Percentiles rank a stretch among this genome's conserved stretches.
Conservation (phyloP, 2,888 invertebrate species). For the Minunthozetes semirufus region DNA sequence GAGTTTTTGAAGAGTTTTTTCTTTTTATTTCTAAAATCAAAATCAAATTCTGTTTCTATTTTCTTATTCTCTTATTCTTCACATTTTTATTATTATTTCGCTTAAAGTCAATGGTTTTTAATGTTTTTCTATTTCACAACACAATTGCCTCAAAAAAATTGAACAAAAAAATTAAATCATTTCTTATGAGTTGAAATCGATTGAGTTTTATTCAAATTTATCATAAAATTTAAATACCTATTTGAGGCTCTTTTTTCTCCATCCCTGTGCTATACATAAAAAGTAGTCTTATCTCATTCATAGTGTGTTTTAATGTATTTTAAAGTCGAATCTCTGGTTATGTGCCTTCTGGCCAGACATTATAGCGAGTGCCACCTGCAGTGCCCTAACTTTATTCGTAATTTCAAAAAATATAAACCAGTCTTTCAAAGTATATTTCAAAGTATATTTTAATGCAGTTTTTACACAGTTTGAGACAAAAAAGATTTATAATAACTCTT, state of each 20-base stretch:
- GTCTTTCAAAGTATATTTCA: neutral
- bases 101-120: constrained; percentile 1
- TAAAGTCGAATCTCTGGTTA: neutral
- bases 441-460: neutral
- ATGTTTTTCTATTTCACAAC: neutral
- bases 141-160: neutral
- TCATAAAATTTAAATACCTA: constrained; percentile 26
- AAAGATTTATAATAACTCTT: neutral
- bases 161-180: neutral
- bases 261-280: neutral
- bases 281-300: neutral
- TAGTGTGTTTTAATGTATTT: neutral
- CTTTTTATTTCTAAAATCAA: neutral
- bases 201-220: constrained; percentile 18
- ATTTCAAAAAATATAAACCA: neutral
- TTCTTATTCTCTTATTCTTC: neutral
- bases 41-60: neutral
- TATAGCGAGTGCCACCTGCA: constrained; percentile 21
- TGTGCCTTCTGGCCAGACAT: constrained; percentile 13
- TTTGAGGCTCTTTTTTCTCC: neutral
- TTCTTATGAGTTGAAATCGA: neutral
- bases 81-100: constrained; percentile 1
- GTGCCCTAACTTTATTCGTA: constrained; percentile 3
- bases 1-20: neutral
- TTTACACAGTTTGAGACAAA: neutral